Base-by-base conservation (phyloP, 2,113 vertebrate species). In the Toxotes chatareus region DNA sequence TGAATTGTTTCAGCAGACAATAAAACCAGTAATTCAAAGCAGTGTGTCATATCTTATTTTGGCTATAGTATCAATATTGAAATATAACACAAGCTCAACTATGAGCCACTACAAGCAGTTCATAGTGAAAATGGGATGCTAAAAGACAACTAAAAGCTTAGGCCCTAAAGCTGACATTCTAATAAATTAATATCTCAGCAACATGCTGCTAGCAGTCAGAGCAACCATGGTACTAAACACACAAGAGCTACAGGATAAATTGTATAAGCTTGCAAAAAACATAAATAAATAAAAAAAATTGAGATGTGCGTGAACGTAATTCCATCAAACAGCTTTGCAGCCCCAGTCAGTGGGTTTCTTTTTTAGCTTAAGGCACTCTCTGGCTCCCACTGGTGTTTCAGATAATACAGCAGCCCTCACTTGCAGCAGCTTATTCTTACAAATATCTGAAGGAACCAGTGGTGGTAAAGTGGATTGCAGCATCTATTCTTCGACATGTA, bases 271-370 rank as follows among this genome's bases (percentile, higher is more conserved):
- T n/a, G 27, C 47, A 5, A 19, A 49, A 49, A 19, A 49, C 27
- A 27, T 27, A 27, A 27, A 27, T 27, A 27, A 27, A 27, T 27
- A 49, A 49, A 7, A 49, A 44, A 44, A 44, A 12, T 12, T 12
- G 3, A 23, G 14, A 47, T 47, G 2, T 3, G 21, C 34, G 12
- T 49, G 46, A 49, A 49, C 3, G 19, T 49, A 49, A 49, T 49
- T 67, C 23, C 8, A 53, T 74, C 12, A 38, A 82, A 83, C 34
- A 62, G 31, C 16, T 44, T 34, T 76, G 63, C 56, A 42, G 32
- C 14, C 10, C 17, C 11, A 55, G 59, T 73, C 53, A 32, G 59
- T 55, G 4, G 6, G 63, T 47, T 80, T 46, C 10, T 36, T 3
- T 79, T 68, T 38, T 59, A 49, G 14, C 66, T 49, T 1, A 38